A percentile compares a stretch with the other conserved stretches of the same genome.
phyloP scores from a whole-genome alignment of 2,888 invertebrate genomes.

The Neoaliturus tenellus region DNA sequence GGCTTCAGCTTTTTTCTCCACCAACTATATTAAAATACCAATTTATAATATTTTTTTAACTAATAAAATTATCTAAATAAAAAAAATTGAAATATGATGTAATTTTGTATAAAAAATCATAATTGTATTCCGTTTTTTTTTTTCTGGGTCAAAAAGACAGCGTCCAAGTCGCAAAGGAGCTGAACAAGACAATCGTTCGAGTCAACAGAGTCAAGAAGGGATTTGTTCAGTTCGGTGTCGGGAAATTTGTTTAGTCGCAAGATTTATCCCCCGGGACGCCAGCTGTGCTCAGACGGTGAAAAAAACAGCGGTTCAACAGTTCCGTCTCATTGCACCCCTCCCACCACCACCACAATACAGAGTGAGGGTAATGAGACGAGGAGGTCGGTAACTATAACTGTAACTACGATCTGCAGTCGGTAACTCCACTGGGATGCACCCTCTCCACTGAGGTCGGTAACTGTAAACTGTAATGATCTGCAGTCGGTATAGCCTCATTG shows the following conservation, averaged over 20 bases:
- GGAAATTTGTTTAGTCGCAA: conserved; percentile 45
- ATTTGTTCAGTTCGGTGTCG: conserved; percentile 38
- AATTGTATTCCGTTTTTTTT: background rate
- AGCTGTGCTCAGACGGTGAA: conserved; percentile 33
- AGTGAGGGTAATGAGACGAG: conserved; percentile 16
- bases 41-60: too few species aligned
- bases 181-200: background rate
- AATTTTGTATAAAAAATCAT: too few species aligned
- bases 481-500: too few species aligned
- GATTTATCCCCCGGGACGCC: conserved; percentile 37
- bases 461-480: too few species aligned
- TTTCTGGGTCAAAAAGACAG: background rate
- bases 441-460: too few species aligned
- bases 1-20: too few species aligned
- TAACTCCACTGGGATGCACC: background rate
- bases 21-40: too few species aligned
- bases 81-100: too few species aligned
- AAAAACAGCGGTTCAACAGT: conserved; percentile 34
- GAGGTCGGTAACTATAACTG: background rate
- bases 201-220: conserved; percentile 1
- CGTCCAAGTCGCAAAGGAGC: too few species aligned
- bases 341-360: background rate
- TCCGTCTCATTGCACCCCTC: conserved; percentile 36
- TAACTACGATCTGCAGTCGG: too few species aligned
- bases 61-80: too few species aligned